phyloP scores from a whole-genome alignment of 2,797 vertebrate genomes.

The Lepus townsendii region DNA sequence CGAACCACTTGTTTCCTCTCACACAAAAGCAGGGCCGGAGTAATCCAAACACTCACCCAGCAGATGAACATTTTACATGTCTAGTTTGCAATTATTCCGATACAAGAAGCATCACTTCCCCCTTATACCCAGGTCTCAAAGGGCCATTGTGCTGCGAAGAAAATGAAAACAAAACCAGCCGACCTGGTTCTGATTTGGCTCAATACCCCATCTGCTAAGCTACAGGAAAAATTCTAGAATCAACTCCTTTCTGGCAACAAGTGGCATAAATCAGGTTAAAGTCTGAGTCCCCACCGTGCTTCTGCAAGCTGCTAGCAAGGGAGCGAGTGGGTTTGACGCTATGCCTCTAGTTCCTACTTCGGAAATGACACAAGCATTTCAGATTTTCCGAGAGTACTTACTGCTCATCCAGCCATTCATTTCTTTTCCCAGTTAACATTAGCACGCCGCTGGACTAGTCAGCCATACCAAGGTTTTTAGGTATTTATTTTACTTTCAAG shows the following conservation, averaged over 20 bases:
- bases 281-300: conserved; percentile 7
- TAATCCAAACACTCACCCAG: conserved; percentile 73
- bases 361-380: conserved; percentile 73
- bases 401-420: conserved; percentile 73
- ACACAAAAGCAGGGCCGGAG: conserved; percentile 79
- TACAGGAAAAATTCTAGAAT: conserved; percentile 77
- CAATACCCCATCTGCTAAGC: conserved; percentile 75
- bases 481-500: conserved; percentile 46
- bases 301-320: conserved; percentile 61
- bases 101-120: conserved; percentile 71
- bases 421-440: conserved; percentile 65
- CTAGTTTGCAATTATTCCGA: conserved; percentile 79
- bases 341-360: conserved; percentile 68
- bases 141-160: conserved; percentile 62
- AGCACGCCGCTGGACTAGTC: conserved; percentile 47
- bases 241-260: conserved; percentile 86
- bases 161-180: conserved; percentile 79
- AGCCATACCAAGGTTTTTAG: conserved; percentile 30
- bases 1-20: conserved; percentile 73
- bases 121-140: conserved; percentile 71
- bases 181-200: conserved; percentile 71
- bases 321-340: conserved; percentile 68
- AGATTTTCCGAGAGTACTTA: conserved; percentile 63
- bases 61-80: conserved; percentile 68
- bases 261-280: conserved; percentile 81